A percentile compares a stretch with the other conserved stretches of the same genome.
phyloP scores from a whole-genome alignment of 1,140 invertebrate species.

The Camponotus vicinus region DNA sequence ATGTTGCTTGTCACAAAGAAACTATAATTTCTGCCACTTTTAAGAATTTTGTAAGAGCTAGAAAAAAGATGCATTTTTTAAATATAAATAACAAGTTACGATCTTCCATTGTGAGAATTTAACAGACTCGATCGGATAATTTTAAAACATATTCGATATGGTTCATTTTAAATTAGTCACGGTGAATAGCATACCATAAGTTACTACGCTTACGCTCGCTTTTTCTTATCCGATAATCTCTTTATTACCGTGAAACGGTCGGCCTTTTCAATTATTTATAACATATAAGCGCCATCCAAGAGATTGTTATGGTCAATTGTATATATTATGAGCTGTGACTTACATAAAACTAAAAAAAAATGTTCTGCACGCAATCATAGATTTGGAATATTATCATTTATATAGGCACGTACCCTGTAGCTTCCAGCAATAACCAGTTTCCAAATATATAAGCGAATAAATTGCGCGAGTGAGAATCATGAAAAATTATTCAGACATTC shows the following conservation, averaged over 20 bases:
- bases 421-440: not conserved
- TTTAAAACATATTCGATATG: slow-evolving; percentile 9
- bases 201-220: not conserved
- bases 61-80: not conserved
- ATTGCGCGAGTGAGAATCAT: not conserved
- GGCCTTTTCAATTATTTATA: slow-evolving; percentile 35
- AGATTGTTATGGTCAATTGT: not conserved
- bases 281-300: not conserved
- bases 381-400: not conserved
- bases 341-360: not conserved
- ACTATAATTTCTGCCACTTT: not conserved
- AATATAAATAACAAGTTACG: not conserved
- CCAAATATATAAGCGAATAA: not conserved
- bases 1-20: not conserved
- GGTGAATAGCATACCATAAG: not conserved
- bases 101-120: not conserved
- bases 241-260: slow-evolving; percentile 17
- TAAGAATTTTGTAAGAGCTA: not conserved
- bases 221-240: slow-evolving; percentile 24
- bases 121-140: not conserved
- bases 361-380: not conserved
- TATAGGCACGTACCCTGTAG: not conserved
- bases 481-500: not conserved
- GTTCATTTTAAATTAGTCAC: slow-evolving; percentile 22
- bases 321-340: not conserved